Base-by-base conservation (phyloP, 2,888 invertebrate species). In the Drosophila recens region DNA sequence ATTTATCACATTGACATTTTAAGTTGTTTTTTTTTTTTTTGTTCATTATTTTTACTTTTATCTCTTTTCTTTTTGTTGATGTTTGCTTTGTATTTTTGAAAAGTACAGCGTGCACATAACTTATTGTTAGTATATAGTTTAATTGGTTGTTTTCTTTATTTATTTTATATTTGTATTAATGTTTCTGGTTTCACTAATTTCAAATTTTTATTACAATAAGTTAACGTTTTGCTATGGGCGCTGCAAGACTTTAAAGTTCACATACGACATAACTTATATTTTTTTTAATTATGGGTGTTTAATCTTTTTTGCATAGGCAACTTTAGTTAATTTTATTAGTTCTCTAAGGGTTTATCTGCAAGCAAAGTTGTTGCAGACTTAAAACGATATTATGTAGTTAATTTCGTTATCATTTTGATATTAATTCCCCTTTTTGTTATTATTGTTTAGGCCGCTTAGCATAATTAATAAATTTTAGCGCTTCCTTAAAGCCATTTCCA, bases 31-130 rank as follows among this genome's bases (percentile, higher is more conserved):
- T 36, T 72, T 74, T 67, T 75, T 72, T 48, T 30, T 70, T 72
- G 57, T 62, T 68, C 40, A 38, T 53, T 54, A 63, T 62, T n/a
- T 61, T 42, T 74, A 34, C 56, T 72, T 78, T 53, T 63, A 61
- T 56, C 20, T 52, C 43, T 52, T 61, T 64, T 49, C 1, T n/a
- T 40, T 10, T 56, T 63, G 40, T 64, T 53, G 36, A 36, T 36
- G 56, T 79, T 79, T 75, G 75, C 78, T 68, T 76, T 68, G 75
- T 86, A 70, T 69, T 77, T 80, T 77, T 74, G 81, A 84, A 84
- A 85, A 84, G 88, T 84, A 88, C 84, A 88, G 83, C 86, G 88
- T 84, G 84, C 84, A 84, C 78, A 74, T 85, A 80, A 80, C 80
- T 65, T 88, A 77, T 67, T 74, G 69, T 79, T 74, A 61, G 66